Evolutionary conservation across 2,797 vertebrate genomes (phyloP), one percentile per base, ranked within the genome.

Genomic region (Trachurus trachurus): DNA sequence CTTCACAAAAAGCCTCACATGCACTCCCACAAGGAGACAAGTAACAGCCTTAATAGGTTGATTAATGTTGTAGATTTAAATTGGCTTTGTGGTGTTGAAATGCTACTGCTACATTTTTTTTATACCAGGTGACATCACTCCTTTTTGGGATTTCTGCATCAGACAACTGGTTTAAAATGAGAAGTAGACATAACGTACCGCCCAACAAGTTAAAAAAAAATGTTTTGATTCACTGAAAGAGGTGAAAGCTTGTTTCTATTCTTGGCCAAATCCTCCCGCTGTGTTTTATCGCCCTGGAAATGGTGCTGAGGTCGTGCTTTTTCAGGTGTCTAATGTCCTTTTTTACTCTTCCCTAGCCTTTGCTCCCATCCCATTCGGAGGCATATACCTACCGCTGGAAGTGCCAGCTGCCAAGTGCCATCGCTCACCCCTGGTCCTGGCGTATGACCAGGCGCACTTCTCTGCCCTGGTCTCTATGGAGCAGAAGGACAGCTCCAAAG

Each of bases 391-490:
- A 15, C 98, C 98, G 1, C 91, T 99, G 93, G 98, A 99, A 72
- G 97, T 98, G 54, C 96, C 97, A 1, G 94, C 97, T 71, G 94
- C 84, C 93, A 98, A 97, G 93, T 99, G 98, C 92, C 98, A 99
- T 62, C 96, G 97, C 50, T 98, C 97, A 0, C 98, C 98, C 0
- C 89, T 99, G 82, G 98, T 99, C 1, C 94, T 99, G 78, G 98
- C 98, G 0, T 99, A 99, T 0, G 98, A 99, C 80, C 98, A 99
- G 93, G 98, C 98, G 1, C 98, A 99, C 92, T 99, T 99, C 34
- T 99, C 98, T 40, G 98, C 98, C 12, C 95, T 99, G 70, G 98
- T 99, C 31, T 99, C 98, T 80, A 99, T 99, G 98, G 98, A 99
- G 84, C 98, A 98, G 94, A 98, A 96, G 82, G 97, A 98, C 69